Conservation (phyloP, 2,797 vertebrate species). For the Chelonia mydas region DNA sequence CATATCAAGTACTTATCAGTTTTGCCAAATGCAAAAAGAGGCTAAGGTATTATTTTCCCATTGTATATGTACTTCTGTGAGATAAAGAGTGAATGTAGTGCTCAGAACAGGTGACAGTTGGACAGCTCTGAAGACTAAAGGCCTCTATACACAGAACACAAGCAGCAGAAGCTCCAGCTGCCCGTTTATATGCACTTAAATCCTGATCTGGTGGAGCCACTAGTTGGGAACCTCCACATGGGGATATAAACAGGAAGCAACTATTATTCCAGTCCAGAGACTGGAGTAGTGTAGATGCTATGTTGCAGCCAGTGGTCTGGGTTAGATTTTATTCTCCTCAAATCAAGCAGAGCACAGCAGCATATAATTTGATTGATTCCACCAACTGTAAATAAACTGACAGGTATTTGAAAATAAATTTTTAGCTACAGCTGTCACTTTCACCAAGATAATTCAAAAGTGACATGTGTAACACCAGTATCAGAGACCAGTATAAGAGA, state of each 20-base stretch:
- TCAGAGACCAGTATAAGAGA: background rate
- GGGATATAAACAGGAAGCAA: background rate
- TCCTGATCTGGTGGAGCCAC: background rate
- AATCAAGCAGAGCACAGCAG: fast-evolving
- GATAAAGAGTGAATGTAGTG: background rate
- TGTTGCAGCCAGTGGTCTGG: fast-evolving
- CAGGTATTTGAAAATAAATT: background rate
- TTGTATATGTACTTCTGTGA: background rate
- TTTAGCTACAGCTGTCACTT: background rate
- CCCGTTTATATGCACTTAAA: background rate
- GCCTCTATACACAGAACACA: background rate
- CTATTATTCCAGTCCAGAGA: background rate
- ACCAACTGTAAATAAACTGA: background rate
- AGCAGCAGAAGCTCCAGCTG: fast-evolving
- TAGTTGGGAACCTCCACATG: background rate
- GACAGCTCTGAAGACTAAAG: background rate
- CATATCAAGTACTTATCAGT: background rate
- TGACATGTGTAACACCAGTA: fast-evolving
- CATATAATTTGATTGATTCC: background rate
- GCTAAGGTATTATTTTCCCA: background rate
- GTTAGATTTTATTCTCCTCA: background rate
- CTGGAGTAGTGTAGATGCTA: background rate
- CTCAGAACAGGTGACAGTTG: background rate
- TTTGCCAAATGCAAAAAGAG: background rate
- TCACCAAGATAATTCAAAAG: background rate